phyloP scores from a whole-genome alignment of 2,113 vertebrate species.

The Regulus satrapa region DNA sequence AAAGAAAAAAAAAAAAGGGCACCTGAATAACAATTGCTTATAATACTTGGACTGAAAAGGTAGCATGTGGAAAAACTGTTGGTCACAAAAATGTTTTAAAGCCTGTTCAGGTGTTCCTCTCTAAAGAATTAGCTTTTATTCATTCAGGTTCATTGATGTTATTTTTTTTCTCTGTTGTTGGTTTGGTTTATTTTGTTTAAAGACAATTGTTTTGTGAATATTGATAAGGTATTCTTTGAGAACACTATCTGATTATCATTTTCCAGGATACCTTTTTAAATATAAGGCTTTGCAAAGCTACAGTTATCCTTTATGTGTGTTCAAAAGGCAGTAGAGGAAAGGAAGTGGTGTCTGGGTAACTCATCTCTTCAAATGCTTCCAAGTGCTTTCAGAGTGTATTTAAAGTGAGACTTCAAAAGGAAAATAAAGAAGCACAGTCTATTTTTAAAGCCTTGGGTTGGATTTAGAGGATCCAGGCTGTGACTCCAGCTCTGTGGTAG shows the following conservation, averaged over 20 bases:
- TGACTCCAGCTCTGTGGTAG: background rate
- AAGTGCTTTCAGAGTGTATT: background rate
- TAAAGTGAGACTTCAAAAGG: background rate
- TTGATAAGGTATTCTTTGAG: background rate
- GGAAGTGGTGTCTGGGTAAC: background rate
- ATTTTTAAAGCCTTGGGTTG: background rate
- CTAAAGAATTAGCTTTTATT: background rate
- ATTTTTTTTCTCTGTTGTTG: background rate
- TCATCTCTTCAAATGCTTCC: background rate
- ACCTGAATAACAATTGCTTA: background rate
- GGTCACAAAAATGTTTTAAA: background rate
- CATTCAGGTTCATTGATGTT: background rate
- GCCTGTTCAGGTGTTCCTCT: background rate
- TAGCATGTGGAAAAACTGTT: background rate
- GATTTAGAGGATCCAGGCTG: background rate
- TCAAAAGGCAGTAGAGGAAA: background rate
- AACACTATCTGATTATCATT: background rate
- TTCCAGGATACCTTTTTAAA: background rate
- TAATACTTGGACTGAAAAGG: background rate
- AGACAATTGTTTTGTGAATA: background rate
- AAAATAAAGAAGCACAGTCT: background rate
- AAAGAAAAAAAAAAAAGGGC: background rate
- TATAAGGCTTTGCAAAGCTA: background rate
- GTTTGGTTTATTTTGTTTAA: background rate
- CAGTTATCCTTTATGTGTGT: background rate